Evolutionary conservation across 1,140 invertebrate genomes (phyloP).

Genomic region (Rhynchophorus ferrugineus): DNA sequence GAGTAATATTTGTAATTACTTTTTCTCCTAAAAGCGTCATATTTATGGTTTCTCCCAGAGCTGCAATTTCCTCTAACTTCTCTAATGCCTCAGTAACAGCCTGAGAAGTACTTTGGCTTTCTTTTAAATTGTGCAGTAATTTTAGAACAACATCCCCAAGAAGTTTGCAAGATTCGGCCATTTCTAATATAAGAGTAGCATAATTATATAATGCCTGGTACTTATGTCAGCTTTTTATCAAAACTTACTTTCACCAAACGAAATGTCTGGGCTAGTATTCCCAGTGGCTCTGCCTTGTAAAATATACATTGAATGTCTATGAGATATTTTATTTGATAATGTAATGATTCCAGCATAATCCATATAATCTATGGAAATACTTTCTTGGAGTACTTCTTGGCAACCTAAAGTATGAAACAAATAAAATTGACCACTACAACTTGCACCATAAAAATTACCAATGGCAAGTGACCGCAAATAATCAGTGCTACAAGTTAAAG

Average conservation of each 20-base stretch:
- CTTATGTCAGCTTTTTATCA: background rate
- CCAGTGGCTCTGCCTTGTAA: constrained; percentile 62
- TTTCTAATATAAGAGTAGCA: constrained; percentile 41
- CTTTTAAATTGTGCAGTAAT: constrained; percentile 43
- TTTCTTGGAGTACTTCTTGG: constrained; percentile 37
- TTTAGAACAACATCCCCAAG: constrained; percentile 44
- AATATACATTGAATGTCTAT: constrained; percentile 54
- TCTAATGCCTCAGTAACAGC: constrained; percentile 39
- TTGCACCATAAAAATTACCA: background rate
- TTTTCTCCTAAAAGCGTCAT: constrained; percentile 42
- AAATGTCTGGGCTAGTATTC: constrained; percentile 65
- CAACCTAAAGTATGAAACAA: constrained; percentile 25
- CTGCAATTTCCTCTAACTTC: constrained; percentile 49
- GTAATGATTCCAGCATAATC: constrained; percentile 26
- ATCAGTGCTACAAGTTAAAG: constrained; percentile 61
- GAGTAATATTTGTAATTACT: constrained; percentile 2
- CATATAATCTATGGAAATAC: constrained; percentile 9
- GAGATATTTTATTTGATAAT: constrained; percentile 33
- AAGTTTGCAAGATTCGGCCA: constrained; percentile 54
- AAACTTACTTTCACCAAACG: constrained; percentile 58
- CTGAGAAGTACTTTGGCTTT: constrained; percentile 28
- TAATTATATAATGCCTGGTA: constrained; percentile 6
- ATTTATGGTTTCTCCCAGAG: constrained; percentile 45
- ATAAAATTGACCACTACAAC: background rate
- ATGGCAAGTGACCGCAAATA: constrained; percentile 47